These are phyloP conservation scores for Buathra laborator DNA, from an alignment of 2,888 invertebrate genomes.

Conservation along the genomic window DNA sequence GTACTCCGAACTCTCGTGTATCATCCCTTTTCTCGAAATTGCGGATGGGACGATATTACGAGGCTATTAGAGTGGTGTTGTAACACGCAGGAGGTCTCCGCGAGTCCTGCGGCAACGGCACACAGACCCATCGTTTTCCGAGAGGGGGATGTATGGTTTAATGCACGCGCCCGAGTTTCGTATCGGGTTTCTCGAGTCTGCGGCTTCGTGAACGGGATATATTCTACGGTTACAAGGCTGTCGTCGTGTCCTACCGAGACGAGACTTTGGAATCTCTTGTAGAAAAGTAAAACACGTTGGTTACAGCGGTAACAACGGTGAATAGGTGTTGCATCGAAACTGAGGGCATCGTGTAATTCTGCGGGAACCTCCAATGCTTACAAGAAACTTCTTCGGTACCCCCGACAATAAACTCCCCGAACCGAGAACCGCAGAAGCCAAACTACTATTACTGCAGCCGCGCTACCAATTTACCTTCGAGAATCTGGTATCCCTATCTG, in stretches of 20 bases:
- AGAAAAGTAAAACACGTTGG: background rate
- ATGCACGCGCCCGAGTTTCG: slow-evolving; percentile 36
- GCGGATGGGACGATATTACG: slow-evolving; percentile 1
- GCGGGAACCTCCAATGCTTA: background rate
- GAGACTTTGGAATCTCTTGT: background rate
- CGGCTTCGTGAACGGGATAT: slow-evolving; percentile 24
- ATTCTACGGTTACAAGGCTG: background rate
- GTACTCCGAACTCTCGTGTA: background rate
- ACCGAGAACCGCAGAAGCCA: background rate
- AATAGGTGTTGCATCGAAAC: slow-evolving; percentile 1
- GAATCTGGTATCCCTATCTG: slow-evolving; percentile 5
- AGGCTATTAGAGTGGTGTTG: slow-evolving; percentile 10
- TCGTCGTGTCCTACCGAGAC: background rate
- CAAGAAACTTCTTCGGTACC: background rate
- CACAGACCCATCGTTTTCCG: background rate
- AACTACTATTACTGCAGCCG: background rate
- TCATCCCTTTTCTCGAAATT: background rate
- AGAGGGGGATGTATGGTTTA: background rate
- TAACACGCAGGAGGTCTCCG: background rate
- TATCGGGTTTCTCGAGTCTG: slow-evolving; percentile 53
- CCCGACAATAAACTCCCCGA: background rate
- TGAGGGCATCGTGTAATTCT: slow-evolving; percentile 1
- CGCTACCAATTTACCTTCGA: background rate
- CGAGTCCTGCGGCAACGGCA: background rate
- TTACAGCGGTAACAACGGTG: background rate